Evolutionary conservation across 2,113 vertebrate species (phyloP).

Genomic region (Gallinago paraguaiae): DNA sequence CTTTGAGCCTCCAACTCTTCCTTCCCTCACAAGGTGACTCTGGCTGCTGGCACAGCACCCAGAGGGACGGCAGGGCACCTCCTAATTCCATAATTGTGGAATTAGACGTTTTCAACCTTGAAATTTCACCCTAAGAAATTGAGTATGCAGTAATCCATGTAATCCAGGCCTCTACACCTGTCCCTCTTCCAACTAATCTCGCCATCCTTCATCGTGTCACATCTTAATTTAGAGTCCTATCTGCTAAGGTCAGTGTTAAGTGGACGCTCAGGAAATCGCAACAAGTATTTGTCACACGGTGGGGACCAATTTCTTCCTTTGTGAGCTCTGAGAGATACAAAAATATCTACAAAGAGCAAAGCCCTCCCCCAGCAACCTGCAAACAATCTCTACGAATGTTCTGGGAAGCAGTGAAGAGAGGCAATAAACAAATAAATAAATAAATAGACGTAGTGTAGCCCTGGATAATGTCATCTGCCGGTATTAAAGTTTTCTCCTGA

Average conservation of each 20-base stretch:
- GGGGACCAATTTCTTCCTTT: neutral
- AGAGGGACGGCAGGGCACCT: fast-evolving
- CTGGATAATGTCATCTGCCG: conserved; percentile 42
- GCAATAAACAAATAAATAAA: neutral
- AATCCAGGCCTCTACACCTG: conserved; percentile 63
- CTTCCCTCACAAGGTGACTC: neutral
- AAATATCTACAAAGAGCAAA: neutral
- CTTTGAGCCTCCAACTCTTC: conserved; percentile 25
- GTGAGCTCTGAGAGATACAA: neutral
- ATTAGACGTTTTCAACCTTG: conserved; percentile 31
- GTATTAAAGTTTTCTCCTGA: conserved; percentile 63
- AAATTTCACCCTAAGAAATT: conserved; percentile 44
- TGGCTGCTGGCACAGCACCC: neutral
- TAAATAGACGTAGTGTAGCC: neutral
- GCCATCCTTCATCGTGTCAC: conserved; percentile 52
- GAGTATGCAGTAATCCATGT: conserved; percentile 34
- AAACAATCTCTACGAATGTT: neutral
- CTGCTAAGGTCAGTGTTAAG: neutral
- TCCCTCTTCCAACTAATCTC: conserved; percentile 55
- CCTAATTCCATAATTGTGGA: neutral
- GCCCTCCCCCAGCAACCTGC: fast-evolving
- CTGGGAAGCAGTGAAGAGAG: neutral
- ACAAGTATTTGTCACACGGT: neutral
- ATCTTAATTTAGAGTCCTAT: conserved; percentile 40
- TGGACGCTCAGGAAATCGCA: neutral